Evolutionary conservation across 2,113 vertebrate species (phyloP).

Genomic region (Podarcis raffonei): DNA sequence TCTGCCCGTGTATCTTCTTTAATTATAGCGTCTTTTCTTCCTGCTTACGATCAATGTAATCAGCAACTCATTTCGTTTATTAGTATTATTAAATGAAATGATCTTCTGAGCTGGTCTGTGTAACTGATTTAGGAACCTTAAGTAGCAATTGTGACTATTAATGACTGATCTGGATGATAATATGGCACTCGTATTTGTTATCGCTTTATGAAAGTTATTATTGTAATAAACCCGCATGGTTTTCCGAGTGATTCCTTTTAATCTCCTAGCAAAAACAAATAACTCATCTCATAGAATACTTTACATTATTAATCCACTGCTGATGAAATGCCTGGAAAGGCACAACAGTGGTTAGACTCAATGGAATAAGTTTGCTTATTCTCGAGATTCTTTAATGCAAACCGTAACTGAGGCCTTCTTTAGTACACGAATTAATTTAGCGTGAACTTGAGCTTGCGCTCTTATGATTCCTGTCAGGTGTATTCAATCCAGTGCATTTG

Average conservation of each 20-base stretch:
- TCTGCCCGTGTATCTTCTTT: conserved; percentile 21
- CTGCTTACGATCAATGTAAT: conserved; percentile 26
- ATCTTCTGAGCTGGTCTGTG: conserved; percentile 30
- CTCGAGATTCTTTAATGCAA: background rate
- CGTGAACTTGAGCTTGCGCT: background rate
- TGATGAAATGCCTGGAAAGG: conserved; percentile 5
- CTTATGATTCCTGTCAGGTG: no score
- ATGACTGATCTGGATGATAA: conserved; percentile 51
- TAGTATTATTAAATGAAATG: conserved; percentile 64
- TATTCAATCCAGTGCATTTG: background rate
- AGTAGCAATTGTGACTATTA: conserved; percentile 60
- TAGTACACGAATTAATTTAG: background rate
- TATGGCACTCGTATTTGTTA: conserved; percentile 47
- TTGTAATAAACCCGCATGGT: conserved; percentile 59
- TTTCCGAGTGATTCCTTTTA: conserved; percentile 61
- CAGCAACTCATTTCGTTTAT: conserved; percentile 54
- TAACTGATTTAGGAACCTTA: conserved; percentile 63
- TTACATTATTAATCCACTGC: conserved; percentile 56
- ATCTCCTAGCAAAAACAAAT: conserved; percentile 62
- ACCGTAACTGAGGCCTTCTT: background rate
- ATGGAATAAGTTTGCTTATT: conserved; percentile 2
- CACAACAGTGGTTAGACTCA: background rate
- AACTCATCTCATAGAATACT: conserved; percentile 48
- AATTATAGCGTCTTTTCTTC: conserved; percentile 19
- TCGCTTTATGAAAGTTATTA: conserved; percentile 59